Percentiles rank a stretch among this genome's conserved stretches.
phyloP scores from a whole-genome alignment of 2,113 vertebrate species.

The Cyanoderma ruficeps region DNA sequence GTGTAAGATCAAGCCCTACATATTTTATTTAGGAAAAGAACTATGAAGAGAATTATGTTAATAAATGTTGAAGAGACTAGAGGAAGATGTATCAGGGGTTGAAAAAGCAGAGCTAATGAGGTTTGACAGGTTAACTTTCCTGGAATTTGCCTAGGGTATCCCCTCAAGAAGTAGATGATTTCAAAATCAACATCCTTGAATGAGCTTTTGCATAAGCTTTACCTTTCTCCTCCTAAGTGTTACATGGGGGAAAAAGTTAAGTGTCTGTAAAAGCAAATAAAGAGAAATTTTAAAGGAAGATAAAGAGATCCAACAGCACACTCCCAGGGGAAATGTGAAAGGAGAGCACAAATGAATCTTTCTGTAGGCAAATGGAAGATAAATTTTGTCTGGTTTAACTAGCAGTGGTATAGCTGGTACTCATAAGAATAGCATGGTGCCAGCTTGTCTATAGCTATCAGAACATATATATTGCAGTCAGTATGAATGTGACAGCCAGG shows the following conservation, averaged over 20 bases:
- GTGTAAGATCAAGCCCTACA: not conserved
- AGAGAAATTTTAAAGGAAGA: constrained; percentile 31
- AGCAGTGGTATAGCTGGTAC: constrained; percentile 32
- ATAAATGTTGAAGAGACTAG: constrained; percentile 31
- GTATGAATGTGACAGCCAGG: constrained; percentile 29
- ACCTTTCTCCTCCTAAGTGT: constrained; percentile 40
- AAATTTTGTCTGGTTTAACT: constrained; percentile 1
- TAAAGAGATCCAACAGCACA: not conserved
- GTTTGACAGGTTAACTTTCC: constrained; percentile 56
- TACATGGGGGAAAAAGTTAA: constrained; percentile 25
- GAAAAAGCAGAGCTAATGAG: constrained; percentile 51
- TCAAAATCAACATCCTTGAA: constrained; percentile 40
- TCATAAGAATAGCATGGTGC: not conserved
- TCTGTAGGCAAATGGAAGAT: not conserved
- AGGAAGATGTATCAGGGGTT: constrained; percentile 18
- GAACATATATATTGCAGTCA: constrained; percentile 11
- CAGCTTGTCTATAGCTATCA: constrained; percentile 50
- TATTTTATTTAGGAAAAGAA: constrained; percentile 37
- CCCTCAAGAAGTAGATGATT: constrained; percentile 59
- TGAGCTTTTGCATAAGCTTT: constrained; percentile 33
- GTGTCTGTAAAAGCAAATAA: constrained; percentile 35
- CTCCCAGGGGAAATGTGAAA: not conserved
- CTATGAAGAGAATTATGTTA: not conserved
- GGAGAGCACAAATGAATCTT: not conserved
- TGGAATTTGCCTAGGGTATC: constrained; percentile 41